Evolutionary conservation across 2,797 vertebrate genomes (phyloP).

Genomic region (Pempheris klunzingeri): DNA sequence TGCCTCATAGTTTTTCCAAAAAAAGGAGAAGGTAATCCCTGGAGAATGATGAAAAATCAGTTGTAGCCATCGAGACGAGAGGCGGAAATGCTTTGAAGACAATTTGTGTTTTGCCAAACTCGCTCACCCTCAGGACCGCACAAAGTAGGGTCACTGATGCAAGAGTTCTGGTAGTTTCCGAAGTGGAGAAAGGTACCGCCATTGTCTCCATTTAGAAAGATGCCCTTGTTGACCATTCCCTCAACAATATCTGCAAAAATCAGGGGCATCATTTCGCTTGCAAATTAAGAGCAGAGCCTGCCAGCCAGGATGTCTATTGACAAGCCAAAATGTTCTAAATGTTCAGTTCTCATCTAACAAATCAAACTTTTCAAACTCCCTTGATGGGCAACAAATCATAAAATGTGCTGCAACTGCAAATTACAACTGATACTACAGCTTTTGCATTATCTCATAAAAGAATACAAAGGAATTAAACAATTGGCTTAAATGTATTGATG

Average conservation of each 20-base stretch:
- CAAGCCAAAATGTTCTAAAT: conserved; percentile 1
- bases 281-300: conserved; percentile 9
- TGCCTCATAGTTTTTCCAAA: conserved; percentile 93
- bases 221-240: conserved; percentile 94
- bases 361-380: conserved; percentile 6
- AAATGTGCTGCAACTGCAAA: conserved; percentile 1
- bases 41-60: conserved; percentile 12
- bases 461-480: not conserved
- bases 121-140: conserved; percentile 93
- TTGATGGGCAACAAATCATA: conserved; percentile 7
- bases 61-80: not conserved
- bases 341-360: not conserved
- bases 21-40: conserved; percentile 98
- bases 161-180: conserved; percentile 90
- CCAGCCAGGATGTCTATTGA: not conserved
- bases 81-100: not conserved
- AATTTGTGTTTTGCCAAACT: not conserved
- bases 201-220: conserved; percentile 90
- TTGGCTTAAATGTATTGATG: not conserved
- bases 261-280: conserved; percentile 15
- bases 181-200: conserved; percentile 92
- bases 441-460: conserved; percentile 16
- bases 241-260: conserved; percentile 92
- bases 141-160: conserved; percentile 91
- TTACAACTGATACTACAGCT: no score